Evolutionary conservation across 2,113 vertebrate genomes (phyloP), one percentile per base, ranked within the genome.

Genomic region (Python bivittatus): DNA sequence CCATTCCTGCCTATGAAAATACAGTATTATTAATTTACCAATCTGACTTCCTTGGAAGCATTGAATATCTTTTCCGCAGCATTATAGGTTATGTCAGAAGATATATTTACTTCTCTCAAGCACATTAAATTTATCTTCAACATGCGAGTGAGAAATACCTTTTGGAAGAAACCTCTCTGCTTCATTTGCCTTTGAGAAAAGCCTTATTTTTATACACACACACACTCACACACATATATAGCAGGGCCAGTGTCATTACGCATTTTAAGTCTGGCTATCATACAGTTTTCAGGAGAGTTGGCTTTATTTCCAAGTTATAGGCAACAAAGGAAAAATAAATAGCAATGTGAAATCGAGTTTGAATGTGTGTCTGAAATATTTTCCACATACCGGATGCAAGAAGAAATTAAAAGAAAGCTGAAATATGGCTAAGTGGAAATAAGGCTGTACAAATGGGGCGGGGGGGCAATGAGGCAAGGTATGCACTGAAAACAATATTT

Each of bases 121-220:
- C 61, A 20, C 29, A 86, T 86, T 13, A 25, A 79, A 79, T 84
- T 42, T 93, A 93, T 22, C 3, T 90, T 88, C 88, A 79, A 89
- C 15, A 85, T 44, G 33, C 9, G 91, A 88, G 29, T 3, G 23
- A 60, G 84, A 84, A 60, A n/a, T 86, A 23, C 72, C 56, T 90
- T 93, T 90, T 60, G 57, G 84, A 57, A 3, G 68, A 38, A 92
- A 12, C 44, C 15, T 64, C 27, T 11, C 27, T 13, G 1, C 3
- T 92, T 48, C 11, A 93, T 95, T 90, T 13, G 11, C 42, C 93
- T 96, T 64, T 85, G 60, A 86, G 83, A 93, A 92, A 88, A 84
- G 13, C 12, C 17, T 7, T 11, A 79, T 79, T 42, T 79, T 79
- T 42, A 79, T 38, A 42, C 72, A 79, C 33, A 38, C 17, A 42